Base-by-base conservation (phyloP, 2,113 vertebrate genomes). In the Propithecus coquereli region DNA sequence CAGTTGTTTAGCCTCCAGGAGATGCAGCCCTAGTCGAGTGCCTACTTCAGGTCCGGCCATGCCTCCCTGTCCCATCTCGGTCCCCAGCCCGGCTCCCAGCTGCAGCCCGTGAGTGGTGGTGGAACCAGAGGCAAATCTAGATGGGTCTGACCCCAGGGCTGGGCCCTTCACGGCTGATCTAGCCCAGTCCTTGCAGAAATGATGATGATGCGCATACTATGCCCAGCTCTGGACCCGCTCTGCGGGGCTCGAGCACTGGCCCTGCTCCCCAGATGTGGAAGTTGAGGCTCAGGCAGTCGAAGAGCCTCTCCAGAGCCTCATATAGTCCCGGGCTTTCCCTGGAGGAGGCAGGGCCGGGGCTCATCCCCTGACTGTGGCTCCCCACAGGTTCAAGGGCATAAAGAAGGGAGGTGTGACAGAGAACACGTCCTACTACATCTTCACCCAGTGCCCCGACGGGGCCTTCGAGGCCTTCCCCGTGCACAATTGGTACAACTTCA, bases 401-500 rank as follows among this genome's bases (percentile, higher is more conserved):
- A 99, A 99, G 98, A 99, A 99, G 94, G 99, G 99, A 0, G 99
- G 99, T 0, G 99, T 99, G 87, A 99, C 99, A 1, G 99, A 99
- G 96, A 99, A 99, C 57, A 89, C 99, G 50, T 66, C 99, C 98
- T 99, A 99, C 98, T 99, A 99, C 98, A 99, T 99, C 98, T 99
- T 99, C 89, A 99, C 99, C 0, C 99, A 99, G 98, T 99, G 99
- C 95, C 98, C 99, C 0, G 99, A 99, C 0, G 99, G 99, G 22
- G 99, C 99, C 5, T 99, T 99, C 1, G 99, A 99, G 97, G 99
- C 99, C 7, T 99, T 99, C 90, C 99, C 99, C 0, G 99, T 99
- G 14, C 98, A 99, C 66, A 98, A 99, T 97, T 99, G 99, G 99
- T 99, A 99, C 97, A 99, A 99, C 97, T 99, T 99, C 95, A 99